phyloP scores from a whole-genome alignment of 2,888 invertebrate species.

The Steromphala cineraria region DNA sequence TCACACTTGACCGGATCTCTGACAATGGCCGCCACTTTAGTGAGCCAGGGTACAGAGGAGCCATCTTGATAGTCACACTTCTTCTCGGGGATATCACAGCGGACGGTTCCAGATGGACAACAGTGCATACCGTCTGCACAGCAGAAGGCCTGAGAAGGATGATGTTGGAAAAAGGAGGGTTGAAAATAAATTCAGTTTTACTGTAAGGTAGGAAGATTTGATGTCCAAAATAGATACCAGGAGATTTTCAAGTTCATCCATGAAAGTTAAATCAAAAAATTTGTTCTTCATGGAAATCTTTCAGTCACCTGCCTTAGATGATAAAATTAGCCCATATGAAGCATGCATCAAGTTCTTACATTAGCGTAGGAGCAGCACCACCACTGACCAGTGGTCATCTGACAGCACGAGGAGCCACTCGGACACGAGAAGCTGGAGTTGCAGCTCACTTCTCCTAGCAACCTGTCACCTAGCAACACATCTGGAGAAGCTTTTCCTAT shows the following conservation, averaged over 20 bases:
- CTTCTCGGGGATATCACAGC: constrained; percentile 30
- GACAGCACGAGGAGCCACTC: constrained; percentile 57
- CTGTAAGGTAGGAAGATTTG: too few species aligned
- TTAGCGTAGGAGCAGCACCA: constrained; percentile 53
- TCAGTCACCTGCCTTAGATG: too few species aligned
- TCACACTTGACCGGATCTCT: not conserved
- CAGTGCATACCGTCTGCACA: constrained; percentile 64
- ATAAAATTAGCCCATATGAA: too few species aligned
- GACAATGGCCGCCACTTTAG: not conserved
- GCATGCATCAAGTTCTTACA: constrained; percentile 26
- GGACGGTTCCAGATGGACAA: constrained; percentile 49
- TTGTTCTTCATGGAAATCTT: too few species aligned
- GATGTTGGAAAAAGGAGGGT: too few species aligned
- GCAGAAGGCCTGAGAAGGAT: constrained; percentile 51
- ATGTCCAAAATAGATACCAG: too few species aligned
- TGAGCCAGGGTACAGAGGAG: not conserved
- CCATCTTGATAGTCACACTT: not conserved
- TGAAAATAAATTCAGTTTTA: too few species aligned
- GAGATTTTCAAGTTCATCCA: too few species aligned
- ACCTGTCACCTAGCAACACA: too few species aligned
- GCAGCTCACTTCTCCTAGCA: not conserved
- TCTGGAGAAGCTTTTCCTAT: too few species aligned
- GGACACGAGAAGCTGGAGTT: constrained; percentile 33
- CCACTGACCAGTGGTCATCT: constrained; percentile 39
- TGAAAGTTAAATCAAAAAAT: too few species aligned